A percentile compares a stretch with the other conserved stretches of the same genome.
These are phyloP conservation scores for Rachycentron canadum DNA, from an alignment of 2,797 vertebrate genomes.

Conservation along the genomic window DNA sequence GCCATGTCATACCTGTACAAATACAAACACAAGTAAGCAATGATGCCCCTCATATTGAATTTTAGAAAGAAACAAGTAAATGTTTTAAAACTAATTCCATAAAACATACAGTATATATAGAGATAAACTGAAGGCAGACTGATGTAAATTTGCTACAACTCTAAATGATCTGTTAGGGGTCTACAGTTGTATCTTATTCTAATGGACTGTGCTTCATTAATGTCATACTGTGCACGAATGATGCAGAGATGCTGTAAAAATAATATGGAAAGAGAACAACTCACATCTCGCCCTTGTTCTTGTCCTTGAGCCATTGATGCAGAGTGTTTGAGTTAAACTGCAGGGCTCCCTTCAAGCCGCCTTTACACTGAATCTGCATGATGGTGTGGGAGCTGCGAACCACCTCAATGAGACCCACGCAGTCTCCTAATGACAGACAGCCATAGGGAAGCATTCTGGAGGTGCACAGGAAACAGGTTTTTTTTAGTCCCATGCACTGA, in stretches of 20 bases:
- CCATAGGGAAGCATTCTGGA: conserved; percentile 90
- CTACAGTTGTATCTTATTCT: not conserved
- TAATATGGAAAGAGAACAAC: conserved; percentile 35
- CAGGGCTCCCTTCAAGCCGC: conserved; percentile 89
- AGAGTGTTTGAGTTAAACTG: conserved; percentile 91
- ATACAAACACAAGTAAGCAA: not conserved
- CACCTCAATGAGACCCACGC: conserved; percentile 90
- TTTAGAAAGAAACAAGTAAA: not conserved
- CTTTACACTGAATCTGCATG: conserved; percentile 93
- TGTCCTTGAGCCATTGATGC: conserved; percentile 91
- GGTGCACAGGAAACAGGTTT: not conserved
- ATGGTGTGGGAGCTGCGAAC: conserved; percentile 90
- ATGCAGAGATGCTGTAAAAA: not conserved
- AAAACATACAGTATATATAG: not conserved
- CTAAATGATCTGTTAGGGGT: not conserved
- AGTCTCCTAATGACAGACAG: conserved; percentile 90
- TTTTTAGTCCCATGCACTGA: not conserved
- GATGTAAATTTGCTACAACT: not conserved
- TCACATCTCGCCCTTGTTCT: conserved; percentile 90
- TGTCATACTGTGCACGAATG: not conserved
- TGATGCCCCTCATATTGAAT: not conserved
- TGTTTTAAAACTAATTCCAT: not conserved
- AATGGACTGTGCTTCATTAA: not conserved
- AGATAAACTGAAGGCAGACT: not conserved
- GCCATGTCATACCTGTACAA: conserved; percentile 86